Percentiles rank a stretch among this genome's conserved stretches.
phyloP scores from a whole-genome alignment of 37 sponge, comb jelly and placozoan genomes.

The Dysidea cf. avara region DNA sequence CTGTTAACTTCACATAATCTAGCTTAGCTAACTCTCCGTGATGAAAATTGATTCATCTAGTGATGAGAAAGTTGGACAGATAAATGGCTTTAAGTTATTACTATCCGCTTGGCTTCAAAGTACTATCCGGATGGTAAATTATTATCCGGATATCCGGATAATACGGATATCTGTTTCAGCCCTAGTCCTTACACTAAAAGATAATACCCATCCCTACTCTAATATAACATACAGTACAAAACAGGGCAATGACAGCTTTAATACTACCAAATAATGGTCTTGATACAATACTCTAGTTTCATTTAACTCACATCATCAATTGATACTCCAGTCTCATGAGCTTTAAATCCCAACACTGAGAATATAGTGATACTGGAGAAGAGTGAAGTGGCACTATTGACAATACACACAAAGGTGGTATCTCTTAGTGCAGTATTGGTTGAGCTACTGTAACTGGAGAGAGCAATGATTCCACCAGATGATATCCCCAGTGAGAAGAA shows the following conservation, averaged over 20 bases:
- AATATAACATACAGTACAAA: background rate
- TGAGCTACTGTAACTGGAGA: constrained; percentile 85
- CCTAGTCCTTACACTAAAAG: constrained; percentile 83
- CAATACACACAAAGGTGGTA: constrained; percentile 74
- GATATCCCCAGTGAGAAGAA: constrained; percentile 94
- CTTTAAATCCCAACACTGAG: constrained; percentile 86
- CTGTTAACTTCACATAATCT: too few species aligned
- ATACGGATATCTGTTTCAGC: constrained; percentile 67
- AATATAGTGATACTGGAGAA: constrained; percentile 88
- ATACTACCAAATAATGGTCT: background rate
- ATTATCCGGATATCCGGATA: constrained; percentile 75
- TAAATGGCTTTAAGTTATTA: too few species aligned
- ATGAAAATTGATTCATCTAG: too few species aligned
- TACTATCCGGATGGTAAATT: too few species aligned
- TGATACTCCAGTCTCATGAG: constrained; percentile 24
- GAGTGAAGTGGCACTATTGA: constrained; percentile 85
- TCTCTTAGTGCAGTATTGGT: constrained; percentile 66
- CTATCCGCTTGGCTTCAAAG: too few species aligned
- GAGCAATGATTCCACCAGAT: constrained; percentile 82
- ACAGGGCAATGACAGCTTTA: too few species aligned
- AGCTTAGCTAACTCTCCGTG: too few species aligned
- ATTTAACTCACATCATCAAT: constrained; percentile 22
- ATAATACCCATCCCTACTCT: constrained; percentile 86
- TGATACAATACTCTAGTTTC: constrained; percentile 70
- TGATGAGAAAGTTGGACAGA: too few species aligned